Conservation (phyloP, 2,113 vertebrate species). For the Gymnocephalus cernua region DNA sequence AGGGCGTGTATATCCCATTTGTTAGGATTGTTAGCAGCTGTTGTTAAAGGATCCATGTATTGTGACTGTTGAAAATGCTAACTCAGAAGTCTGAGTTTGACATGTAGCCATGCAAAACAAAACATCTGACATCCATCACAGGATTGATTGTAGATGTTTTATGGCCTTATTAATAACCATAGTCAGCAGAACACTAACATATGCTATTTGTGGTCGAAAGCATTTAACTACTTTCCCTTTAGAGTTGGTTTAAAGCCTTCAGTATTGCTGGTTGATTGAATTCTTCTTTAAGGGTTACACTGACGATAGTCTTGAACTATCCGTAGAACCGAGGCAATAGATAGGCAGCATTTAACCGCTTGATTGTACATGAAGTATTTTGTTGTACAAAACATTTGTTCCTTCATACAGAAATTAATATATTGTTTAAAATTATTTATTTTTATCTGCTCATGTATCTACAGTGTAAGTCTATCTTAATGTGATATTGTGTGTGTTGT, state of each 20-base stretch:
- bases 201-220: constrained; percentile 53
- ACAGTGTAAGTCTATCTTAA: constrained; percentile 51
- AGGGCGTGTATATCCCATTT: constrained; percentile 35
- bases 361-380: constrained; percentile 75
- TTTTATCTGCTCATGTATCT: constrained; percentile 63
- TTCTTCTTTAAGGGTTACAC: constrained; percentile 53
- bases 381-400: constrained; percentile 74
- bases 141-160: constrained; percentile 62
- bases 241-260: constrained; percentile 58
- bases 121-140: constrained; percentile 36
- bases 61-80: constrained; percentile 58
- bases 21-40: constrained; percentile 50
- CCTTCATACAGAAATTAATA: constrained; percentile 74
- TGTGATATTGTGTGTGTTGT: constrained; percentile 44
- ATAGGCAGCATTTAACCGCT: constrained; percentile 60
- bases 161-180: constrained; percentile 68
- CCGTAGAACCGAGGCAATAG: constrained; percentile 46
- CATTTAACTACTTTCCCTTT: constrained; percentile 68
- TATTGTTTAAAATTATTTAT: constrained; percentile 76
- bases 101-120: constrained; percentile 63
- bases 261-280: constrained; percentile 30
- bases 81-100: constrained; percentile 60
- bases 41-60: constrained; percentile 31
- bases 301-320: constrained; percentile 41
- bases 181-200: constrained; percentile 59